Evolutionary conservation across 2,888 invertebrate genomes (phyloP).

Genomic region (Leptopilina drosophilae): DNA sequence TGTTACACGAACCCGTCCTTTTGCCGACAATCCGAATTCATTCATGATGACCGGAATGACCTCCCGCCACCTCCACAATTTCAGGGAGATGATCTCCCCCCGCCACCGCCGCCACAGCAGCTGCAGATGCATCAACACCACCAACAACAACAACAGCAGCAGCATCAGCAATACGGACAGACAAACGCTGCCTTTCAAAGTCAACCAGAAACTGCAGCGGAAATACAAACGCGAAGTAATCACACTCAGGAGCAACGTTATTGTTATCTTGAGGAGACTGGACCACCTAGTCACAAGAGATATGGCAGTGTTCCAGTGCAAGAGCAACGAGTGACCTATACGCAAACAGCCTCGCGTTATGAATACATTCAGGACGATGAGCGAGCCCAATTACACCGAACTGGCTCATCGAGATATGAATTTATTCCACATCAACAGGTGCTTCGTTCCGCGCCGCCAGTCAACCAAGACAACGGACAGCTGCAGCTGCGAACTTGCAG

Average conservation of each 20-base stretch:
- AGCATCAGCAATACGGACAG: conserved; percentile 61
- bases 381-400: conserved; percentile 59
- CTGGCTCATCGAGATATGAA: conserved; percentile 66
- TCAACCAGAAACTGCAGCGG: conserved; percentile 54
- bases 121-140: conserved; percentile 50
- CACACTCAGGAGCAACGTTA: conserved; percentile 59
- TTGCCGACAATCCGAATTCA: conserved; percentile 86
- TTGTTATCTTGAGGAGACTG: conserved; percentile 65
- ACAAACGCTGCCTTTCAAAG: conserved; percentile 69
- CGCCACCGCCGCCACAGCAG: conserved; percentile 55
- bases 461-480: conserved; percentile 64
- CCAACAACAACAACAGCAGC: conserved; percentile 39
- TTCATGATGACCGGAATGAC: conserved; percentile 73
- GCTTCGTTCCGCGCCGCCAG: conserved; percentile 62
- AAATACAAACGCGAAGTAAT: conserved; percentile 42
- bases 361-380: conserved; percentile 70
- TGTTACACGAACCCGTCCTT: conserved; percentile 90
- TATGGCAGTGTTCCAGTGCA: conserved; percentile 67
- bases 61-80: conserved; percentile 66
- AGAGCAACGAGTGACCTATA: conserved; percentile 58
- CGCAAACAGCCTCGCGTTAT: conserved; percentile 63
- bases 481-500: conserved; percentile 60
- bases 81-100: conserved; percentile 61
- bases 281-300: conserved; percentile 57
- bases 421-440: conserved; percentile 67